phyloP scores from a whole-genome alignment of 2,113 vertebrate species.

The Amazona vittata region DNA sequence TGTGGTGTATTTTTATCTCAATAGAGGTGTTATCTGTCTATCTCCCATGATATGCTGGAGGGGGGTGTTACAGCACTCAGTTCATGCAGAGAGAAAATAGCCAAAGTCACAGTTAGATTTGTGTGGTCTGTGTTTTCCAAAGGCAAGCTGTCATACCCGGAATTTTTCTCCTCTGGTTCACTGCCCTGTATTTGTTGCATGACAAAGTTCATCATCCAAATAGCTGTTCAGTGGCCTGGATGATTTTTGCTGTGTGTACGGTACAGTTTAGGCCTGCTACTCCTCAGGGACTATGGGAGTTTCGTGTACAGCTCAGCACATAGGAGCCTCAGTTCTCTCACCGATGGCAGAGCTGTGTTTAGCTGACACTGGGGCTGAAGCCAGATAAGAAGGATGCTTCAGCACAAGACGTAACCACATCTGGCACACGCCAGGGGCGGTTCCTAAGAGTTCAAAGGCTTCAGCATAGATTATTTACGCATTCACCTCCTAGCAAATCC shows the following conservation, averaged over 20 bases:
- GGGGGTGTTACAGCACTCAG: conserved; percentile 17
- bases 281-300: neutral
- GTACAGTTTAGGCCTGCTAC: neutral
- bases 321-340: neutral
- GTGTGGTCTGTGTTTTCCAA: conserved; percentile 12
- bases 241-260: neutral
- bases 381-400: neutral
- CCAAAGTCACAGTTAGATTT: neutral
- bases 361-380: neutral
- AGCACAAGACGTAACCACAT: neutral
- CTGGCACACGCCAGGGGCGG: conserved; percentile 45
- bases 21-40: conserved; percentile 61
- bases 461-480: neutral
- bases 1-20: conserved; percentile 64
- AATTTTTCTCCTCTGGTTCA: neutral
- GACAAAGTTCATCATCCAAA: neutral
- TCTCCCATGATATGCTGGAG: conserved; percentile 49
- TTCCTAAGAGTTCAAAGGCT: conserved; percentile 52
- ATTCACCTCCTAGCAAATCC: conserved; percentile 45
- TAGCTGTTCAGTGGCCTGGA: neutral
- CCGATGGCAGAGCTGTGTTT: neutral
- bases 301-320: neutral
- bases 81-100: neutral
- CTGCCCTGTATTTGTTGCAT: neutral
- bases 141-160: neutral